These are phyloP conservation scores for Helicoverpa assulta DNA, from an alignment of 2,888 invertebrate genomes.

Conservation along the genomic window DNA sequence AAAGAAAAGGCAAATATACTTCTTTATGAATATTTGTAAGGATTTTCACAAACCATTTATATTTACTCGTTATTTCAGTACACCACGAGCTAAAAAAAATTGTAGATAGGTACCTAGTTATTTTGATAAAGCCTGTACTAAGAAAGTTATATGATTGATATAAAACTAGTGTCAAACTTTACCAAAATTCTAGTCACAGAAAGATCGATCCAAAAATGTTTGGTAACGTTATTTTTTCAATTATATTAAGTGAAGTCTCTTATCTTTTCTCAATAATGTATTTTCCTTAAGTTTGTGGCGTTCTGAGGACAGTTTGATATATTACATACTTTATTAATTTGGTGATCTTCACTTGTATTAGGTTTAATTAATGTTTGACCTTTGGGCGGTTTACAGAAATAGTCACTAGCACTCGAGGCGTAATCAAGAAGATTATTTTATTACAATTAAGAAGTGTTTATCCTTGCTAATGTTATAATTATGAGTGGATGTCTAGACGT, in stretches of 20 bases:
- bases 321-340: neutral
- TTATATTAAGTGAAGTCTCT: constrained; percentile 16
- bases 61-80: no score
- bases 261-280: constrained; percentile 3
- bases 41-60: no score
- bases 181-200: neutral
- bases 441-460: neutral
- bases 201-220: neutral
- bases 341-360: neutral
- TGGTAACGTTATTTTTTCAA: neutral
- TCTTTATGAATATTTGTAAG: no score
- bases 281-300: neutral
- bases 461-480: no score
- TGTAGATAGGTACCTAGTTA: no score
- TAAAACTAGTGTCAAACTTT: no score
- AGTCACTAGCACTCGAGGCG: neutral
- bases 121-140: no score
- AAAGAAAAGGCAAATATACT: no score
- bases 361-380: neutral
- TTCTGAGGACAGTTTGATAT: constrained; percentile 9
- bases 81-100: no score
- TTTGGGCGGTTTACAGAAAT: neutral
- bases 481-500: no score
- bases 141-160: no score
- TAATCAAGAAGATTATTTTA: neutral